These are phyloP conservation scores for Hemibagrus guttatus DNA, from an alignment of 2,797 vertebrate genomes.

Conservation along the genomic window DNA sequence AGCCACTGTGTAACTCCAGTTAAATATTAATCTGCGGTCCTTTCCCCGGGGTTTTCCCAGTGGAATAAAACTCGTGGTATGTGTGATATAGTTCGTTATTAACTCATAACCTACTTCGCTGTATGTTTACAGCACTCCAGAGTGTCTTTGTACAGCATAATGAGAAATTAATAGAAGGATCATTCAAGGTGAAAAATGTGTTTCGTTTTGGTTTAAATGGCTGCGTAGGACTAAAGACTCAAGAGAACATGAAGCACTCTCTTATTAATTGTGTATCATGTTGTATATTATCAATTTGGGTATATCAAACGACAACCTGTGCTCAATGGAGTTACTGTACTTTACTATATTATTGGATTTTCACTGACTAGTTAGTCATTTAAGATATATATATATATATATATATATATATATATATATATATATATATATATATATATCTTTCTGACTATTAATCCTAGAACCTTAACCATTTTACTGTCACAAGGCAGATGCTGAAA, in stretches of 20 bases:
- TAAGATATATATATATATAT: neutral
- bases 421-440: too few relatives aligned
- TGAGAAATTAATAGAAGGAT: neutral
- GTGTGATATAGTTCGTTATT: neutral
- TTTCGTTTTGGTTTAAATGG: neutral
- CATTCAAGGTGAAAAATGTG: neutral
- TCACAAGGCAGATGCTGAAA: too few relatives aligned
- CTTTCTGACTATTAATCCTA: too few relatives aligned
- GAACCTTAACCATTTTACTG: too few relatives aligned
- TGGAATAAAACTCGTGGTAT: neutral
- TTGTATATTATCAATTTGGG: neutral
- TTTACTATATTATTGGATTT: neutral
- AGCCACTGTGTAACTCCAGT: neutral
- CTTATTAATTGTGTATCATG: neutral
- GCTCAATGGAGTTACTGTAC: neutral
- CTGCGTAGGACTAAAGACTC: neutral
- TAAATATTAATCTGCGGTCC: slow-evolving; percentile 4
- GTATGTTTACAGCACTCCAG: neutral
- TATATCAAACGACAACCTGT: neutral
- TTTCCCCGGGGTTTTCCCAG: neutral
- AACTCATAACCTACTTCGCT: neutral
- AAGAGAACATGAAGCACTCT: neutral
- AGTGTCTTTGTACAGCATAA: neutral
- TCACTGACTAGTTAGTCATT: neutral
- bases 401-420: too few relatives aligned